Base-by-base conservation (phyloP, 2,797 vertebrate species). In the Remorina albescens region DNA sequence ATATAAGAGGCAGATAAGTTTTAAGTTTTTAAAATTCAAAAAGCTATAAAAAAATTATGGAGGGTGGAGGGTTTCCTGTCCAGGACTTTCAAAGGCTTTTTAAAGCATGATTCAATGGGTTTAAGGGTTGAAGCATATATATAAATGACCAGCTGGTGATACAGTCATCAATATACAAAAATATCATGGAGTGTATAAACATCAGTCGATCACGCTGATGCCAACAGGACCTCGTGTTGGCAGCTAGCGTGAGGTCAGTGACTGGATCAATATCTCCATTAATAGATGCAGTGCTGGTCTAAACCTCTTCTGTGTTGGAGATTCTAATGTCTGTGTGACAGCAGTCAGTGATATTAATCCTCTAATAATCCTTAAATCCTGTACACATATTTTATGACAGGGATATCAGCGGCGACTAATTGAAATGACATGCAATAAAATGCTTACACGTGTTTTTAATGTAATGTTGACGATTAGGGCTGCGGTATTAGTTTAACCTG, bases 201-300 rank as follows among this genome's bases (percentile, higher is more conserved):
- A 67, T 42, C 25, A 34, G 53, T 90, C 90, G 49, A 89, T 92
- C 82, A 47, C 0, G 26, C 25, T 65, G 58, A 81, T 86, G 64
- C 79, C 73, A 85, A 74, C 51, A 60, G 66, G 67, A 54, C 59
- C 71, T 68, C 32, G 56, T 76, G 81, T 62, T 67, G 63, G 74
- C 77, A 73, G 74, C 64, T 68, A 46, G 74, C 84, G 75, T 74
- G 73, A 70, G 80, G 78, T 82, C 85, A 82, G 70, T 19, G 44
- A 49, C 23, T 2, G 8, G 78, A 90, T 93, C 90, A 34, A 92
- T 93, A 85, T n/a, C 42, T 62, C 34, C 36, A 75, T 77, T 78
- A 65, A 76, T 64, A 36, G 70, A 62, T 59, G 41, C 30, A 16
- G 55, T 8, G 69, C 23, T 50, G 67, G 16, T 67, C 49, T 67